Evolutionary conservation across 2,113 vertebrate genomes (phyloP).

Genomic region (Scomber japonicus): DNA sequence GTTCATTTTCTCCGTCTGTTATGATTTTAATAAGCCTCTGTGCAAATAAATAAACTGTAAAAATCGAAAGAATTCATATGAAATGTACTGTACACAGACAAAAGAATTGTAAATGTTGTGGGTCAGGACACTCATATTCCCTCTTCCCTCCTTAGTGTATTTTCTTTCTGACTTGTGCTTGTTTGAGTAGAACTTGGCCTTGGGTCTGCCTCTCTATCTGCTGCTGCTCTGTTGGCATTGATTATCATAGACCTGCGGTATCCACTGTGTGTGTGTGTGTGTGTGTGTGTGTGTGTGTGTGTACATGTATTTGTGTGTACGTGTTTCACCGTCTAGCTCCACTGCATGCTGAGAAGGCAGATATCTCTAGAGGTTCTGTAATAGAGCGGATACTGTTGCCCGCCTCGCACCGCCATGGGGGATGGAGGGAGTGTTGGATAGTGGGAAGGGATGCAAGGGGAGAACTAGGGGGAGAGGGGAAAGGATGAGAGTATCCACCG

Average conservation of each 20-base stretch:
- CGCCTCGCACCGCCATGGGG: slow-evolving; percentile 65
- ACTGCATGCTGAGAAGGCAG: slow-evolving; percentile 76
- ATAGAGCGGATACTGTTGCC: slow-evolving; percentile 72
- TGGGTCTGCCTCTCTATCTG: slow-evolving; percentile 54
- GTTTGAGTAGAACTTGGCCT: slow-evolving; percentile 63
- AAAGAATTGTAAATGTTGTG: slow-evolving; percentile 48
- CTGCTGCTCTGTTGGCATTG: slow-evolving; percentile 71
- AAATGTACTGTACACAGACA: slow-evolving; percentile 13
- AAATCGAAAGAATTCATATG: slow-evolving; percentile 20
- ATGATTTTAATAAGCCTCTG: slow-evolving; percentile 44
- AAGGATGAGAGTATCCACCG: slow-evolving; percentile 45
- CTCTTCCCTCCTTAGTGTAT: slow-evolving; percentile 11
- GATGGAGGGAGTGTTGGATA: slow-evolving; percentile 50
- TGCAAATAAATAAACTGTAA: slow-evolving; percentile 27
- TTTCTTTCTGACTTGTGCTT: slow-evolving; percentile 55
- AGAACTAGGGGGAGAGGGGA: slow-evolving; percentile 56
- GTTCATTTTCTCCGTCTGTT: background rate
- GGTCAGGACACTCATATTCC: slow-evolving; percentile 17
- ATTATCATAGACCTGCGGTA: slow-evolving; percentile 68
- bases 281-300: slow-evolving; percentile 32
- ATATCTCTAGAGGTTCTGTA: slow-evolving; percentile 77
- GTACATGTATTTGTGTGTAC: slow-evolving; percentile 21
- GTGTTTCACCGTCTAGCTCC: slow-evolving; percentile 50
- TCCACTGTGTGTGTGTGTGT: slow-evolving; percentile 36
- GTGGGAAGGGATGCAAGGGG: slow-evolving; percentile 24